phyloP scores from a whole-genome alignment of 1,140 invertebrate genomes.

The Carposina sasakii region DNA sequence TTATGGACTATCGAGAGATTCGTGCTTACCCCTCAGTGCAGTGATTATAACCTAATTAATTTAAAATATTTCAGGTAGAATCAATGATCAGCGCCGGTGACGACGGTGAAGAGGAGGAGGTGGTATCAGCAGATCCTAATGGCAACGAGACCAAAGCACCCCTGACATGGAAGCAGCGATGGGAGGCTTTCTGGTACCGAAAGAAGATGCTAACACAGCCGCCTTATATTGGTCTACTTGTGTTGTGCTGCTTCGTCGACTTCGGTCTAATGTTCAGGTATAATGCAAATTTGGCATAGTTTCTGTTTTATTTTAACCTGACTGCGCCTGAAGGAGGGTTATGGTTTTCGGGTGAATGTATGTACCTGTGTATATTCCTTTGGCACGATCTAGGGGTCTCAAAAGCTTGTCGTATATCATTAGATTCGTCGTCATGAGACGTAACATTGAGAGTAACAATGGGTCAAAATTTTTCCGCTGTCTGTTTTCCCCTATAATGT shows the following conservation, averaged over 20 bases:
- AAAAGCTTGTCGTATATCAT: no score
- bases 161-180: conserved; percentile 52
- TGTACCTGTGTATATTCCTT: no score
- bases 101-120: conserved; percentile 53
- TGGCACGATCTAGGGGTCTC: no score
- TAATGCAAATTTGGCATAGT: no score
- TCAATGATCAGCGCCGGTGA: conserved; percentile 55
- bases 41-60: neutral
- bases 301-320: no score
- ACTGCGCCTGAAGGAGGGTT: no score
- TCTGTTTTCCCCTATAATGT: no score
- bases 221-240: conserved; percentile 68
- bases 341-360: conserved; percentile 1
- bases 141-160: conserved; percentile 60
- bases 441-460: no score
- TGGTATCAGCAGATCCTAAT: conserved; percentile 52
- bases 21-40: no score
- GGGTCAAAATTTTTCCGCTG: no score
- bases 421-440: no score
- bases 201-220: conserved; percentile 67
- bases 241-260: conserved; percentile 72
- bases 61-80: conserved; percentile 46
- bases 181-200: conserved; percentile 55
- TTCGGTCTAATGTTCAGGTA: conserved; percentile 75
- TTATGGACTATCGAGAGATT: no score